These are phyloP conservation scores for Drosophila carrolli DNA, from an alignment of 1,140 invertebrate genomes.

Conservation along the genomic window DNA sequence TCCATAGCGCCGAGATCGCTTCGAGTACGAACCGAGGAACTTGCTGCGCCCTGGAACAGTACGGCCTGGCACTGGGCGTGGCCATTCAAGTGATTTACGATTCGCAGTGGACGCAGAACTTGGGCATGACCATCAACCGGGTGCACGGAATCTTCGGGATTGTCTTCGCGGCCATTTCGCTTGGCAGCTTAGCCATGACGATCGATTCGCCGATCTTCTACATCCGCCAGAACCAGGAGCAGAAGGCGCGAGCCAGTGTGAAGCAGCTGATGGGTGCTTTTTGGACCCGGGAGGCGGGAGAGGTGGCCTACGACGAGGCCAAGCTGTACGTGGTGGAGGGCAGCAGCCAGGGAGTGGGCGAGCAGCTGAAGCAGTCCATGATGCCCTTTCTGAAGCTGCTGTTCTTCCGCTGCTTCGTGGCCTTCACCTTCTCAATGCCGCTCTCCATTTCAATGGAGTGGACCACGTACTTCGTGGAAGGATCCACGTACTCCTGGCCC, in stretches of 20 bases:
- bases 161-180: constrained; percentile 39
- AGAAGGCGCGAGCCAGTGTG: constrained; percentile 40
- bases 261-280: constrained; percentile 15
- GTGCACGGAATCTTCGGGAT: constrained; percentile 71
- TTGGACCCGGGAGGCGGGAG: constrained; percentile 16
- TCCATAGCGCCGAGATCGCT: constrained; percentile 66
- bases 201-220: constrained; percentile 67
- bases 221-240: constrained; percentile 61
- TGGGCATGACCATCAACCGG: constrained; percentile 35
- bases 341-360: constrained; percentile 23
- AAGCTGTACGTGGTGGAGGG: constrained; percentile 58
- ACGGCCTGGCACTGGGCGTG: constrained; percentile 58
- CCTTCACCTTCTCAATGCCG: constrained; percentile 66
- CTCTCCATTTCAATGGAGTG: constrained; percentile 23
- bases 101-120: constrained; percentile 25
- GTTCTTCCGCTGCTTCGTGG: constrained; percentile 64
- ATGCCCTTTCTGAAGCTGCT: constrained; percentile 66
- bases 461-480: constrained; percentile 8
- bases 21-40: constrained; percentile 46
- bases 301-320: constrained; percentile 43
- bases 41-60: constrained; percentile 61
- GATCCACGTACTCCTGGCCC: constrained; percentile 30
- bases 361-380: constrained; percentile 28
- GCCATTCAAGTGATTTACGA: constrained; percentile 64
- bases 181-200: constrained; percentile 10